Conservation (phyloP, 1,140 invertebrate species). For the Lethrus apterus region DNA sequence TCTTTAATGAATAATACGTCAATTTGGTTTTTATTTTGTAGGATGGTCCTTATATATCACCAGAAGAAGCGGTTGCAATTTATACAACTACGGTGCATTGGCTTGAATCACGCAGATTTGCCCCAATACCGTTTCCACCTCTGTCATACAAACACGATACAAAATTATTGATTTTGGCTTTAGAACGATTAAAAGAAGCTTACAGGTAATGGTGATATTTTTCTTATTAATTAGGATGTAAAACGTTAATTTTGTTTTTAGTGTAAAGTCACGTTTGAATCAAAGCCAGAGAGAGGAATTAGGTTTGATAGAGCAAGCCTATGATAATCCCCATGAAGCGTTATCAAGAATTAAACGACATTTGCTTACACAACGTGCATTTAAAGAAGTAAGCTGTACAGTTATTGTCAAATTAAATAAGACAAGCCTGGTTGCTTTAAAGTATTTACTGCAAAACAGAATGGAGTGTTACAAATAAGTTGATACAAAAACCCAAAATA, state of each 20-base stretch:
- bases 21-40: constrained; percentile 35
- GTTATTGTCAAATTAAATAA: no score
- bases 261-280: constrained; percentile 96
- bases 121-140: constrained; percentile 98
- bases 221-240: neutral
- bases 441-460: neutral
- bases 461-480: no score
- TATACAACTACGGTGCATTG: constrained; percentile 99
- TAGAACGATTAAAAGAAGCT: constrained; percentile 96
- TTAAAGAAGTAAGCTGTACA: constrained; percentile 75
- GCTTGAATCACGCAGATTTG: constrained; percentile 96
- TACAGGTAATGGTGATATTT: constrained; percentile 53
- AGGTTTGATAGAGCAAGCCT: constrained; percentile 98
- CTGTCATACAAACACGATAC: constrained; percentile 99
- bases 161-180: constrained; percentile 91
- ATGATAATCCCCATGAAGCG: constrained; percentile 99
- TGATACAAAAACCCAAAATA: no score
- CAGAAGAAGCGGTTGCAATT: constrained; percentile 99
- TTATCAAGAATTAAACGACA: constrained; percentile 99
- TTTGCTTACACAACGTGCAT: constrained; percentile 93
- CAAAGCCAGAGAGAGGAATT: constrained; percentile 98
- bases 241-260: constrained; percentile 39
- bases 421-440: no score
- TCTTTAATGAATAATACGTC: constrained; percentile 1
- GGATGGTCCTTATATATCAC: constrained; percentile 98